Evolutionary conservation across 2,113 vertebrate genomes (phyloP), one percentile per base, ranked within the genome.

Genomic region (Lophura nycthemera): DNA sequence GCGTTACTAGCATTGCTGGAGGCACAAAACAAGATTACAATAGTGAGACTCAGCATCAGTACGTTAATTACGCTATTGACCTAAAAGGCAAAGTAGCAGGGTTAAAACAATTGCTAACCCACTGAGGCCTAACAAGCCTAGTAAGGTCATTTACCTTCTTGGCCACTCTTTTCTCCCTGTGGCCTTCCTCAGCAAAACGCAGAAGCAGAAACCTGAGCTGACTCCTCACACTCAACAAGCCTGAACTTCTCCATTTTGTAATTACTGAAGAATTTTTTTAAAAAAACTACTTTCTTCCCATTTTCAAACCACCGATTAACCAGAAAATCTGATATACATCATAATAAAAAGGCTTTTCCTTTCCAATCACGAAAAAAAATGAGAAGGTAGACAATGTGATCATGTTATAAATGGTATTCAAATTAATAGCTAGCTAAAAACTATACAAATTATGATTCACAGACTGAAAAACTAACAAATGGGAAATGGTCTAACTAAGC

Each of bases 391-490:
- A 42, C 82, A 77, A 70, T 47, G 22, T 77, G 93, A 91, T 83
- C 69, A 79, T 2, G 0, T 86, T 90, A 86, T 74, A 91, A 94
- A 92, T 64, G 17, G 61, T 86, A 81, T 88, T 92, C 76, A 80
- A 80, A 67, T 88, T 94, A 95, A 83, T 82, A 83, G 74, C 61
- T 92, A 93, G 61, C 65, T 88, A 88, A 86, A 93, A 96, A 88
- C 50, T 71, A 91, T 74, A 88, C 76, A 91, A 91, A 93, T 81
- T 29, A 71, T 38, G 73, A 64, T 74, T 83, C 52, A 83, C 34
- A 43, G 52, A 56, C 52, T 83, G 87, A 91, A 88, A 69, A 89
- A 86, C 43, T 89, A 83, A 83, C 69, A 93, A 96, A 93, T 0
- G 50, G 80, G 57, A 96, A 88, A 86, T 50, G 8, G 67, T 54